Evolutionary conservation across 2,888 invertebrate species (phyloP).

Genomic region (Apotomis capreana): DNA sequence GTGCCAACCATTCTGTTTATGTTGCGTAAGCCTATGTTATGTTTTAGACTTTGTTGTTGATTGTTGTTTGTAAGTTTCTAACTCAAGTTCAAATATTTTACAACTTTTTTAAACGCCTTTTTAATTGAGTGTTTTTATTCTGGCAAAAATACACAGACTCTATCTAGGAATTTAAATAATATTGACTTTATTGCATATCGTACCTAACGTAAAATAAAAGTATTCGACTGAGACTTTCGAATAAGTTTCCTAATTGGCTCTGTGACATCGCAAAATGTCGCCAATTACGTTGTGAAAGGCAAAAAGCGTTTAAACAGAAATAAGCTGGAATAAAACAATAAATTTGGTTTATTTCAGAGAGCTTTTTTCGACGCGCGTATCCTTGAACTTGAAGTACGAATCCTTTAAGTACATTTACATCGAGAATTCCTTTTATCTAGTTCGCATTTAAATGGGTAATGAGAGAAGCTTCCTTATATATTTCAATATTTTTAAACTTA

Average conservation of each 20-base stretch:
- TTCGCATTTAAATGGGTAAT: no score
- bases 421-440: not conserved
- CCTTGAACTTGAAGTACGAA: not conserved
- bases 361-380: not conserved
- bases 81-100: no score
- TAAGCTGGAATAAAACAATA: not conserved
- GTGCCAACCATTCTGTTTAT: no score
- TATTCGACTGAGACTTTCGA: not conserved
- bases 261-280: slow-evolving; percentile 11
- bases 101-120: no score
- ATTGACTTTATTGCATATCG: not conserved
- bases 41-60: no score
- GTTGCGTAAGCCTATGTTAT: no score
- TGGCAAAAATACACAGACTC: no score
- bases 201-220: not conserved
- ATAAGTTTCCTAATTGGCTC: not conserved
- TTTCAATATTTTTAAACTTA: no score
- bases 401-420: not conserved
- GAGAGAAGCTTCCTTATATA: no score
- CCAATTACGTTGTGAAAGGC: not conserved
- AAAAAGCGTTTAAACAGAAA: not conserved
- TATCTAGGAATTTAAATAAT: not conserved
- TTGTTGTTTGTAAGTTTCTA: no score
- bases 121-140: no score
- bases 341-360: not conserved